phyloP scores from a whole-genome alignment of 2,113 vertebrate genomes.

The Nothoprocta pentlandii region DNA sequence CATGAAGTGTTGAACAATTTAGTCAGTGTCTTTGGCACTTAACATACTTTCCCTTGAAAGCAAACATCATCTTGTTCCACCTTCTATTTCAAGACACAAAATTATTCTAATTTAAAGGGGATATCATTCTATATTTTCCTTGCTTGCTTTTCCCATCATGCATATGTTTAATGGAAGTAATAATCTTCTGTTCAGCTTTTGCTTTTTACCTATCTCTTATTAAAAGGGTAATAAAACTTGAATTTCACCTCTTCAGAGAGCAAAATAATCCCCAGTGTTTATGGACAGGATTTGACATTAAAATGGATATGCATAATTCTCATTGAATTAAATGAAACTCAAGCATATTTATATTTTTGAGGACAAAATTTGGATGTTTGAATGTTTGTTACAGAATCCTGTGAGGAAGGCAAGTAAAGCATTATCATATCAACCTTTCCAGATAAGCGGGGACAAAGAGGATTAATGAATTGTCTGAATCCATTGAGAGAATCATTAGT shows the following conservation, averaged over 20 bases:
- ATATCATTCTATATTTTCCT: slow-evolving; percentile 19
- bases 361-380: neutral
- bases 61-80: slow-evolving; percentile 1
- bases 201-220: slow-evolving; percentile 3
- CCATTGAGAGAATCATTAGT: slow-evolving; percentile 29
- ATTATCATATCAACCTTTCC: neutral
- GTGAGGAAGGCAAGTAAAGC: neutral
- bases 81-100: neutral
- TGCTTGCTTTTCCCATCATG: slow-evolving; percentile 26
- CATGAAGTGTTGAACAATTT: slow-evolving; percentile 45
- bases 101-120: slow-evolving; percentile 39
- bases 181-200: slow-evolving; percentile 16
- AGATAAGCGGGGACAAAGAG: slow-evolving; percentile 40
- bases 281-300: neutral
- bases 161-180: slow-evolving; percentile 27
- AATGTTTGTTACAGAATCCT: neutral
- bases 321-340: slow-evolving; percentile 8
- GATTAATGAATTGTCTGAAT: slow-evolving; percentile 29
- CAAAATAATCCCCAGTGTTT: neutral
- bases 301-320: neutral
- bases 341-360: neutral
- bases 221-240: neutral
- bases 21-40: slow-evolving; percentile 37
- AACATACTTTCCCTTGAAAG: slow-evolving; percentile 25
- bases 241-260: neutral